These are phyloP conservation scores for Lepeophtheirus salmonis DNA, from an alignment of 1,140 invertebrate genomes.

Conservation along the genomic window DNA sequence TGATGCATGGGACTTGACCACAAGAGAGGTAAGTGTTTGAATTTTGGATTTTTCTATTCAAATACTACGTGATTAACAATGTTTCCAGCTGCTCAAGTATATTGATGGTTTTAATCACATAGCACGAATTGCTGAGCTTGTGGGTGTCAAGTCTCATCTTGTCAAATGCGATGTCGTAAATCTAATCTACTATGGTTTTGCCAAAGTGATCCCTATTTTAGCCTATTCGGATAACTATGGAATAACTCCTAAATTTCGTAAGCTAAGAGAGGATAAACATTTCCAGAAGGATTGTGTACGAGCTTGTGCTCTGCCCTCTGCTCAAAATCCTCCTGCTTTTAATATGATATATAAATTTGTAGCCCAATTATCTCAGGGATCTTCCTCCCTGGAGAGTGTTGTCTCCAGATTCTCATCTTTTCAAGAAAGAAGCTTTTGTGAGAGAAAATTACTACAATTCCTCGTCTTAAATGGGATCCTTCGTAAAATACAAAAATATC, in stretches of 20 bases:
- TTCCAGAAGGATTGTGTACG: neutral
- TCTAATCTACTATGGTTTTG: neutral
- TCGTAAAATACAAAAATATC: conserved; percentile 49
- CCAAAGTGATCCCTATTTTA: neutral
- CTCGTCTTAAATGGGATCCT: conserved; percentile 67
- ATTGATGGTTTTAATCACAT: conserved; percentile 85
- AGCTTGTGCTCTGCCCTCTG: too few relatives aligned
- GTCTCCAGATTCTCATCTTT: neutral
- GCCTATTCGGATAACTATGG: neutral
- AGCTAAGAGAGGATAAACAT: neutral
- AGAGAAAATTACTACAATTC: conserved; percentile 73
- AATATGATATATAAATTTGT: neutral
- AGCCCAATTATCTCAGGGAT: neutral
- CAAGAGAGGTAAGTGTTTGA: conserved; percentile 38
- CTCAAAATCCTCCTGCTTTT: neutral
- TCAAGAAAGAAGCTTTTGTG: conserved; percentile 36
- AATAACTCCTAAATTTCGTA: neutral
- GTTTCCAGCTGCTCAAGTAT: conserved; percentile 47
- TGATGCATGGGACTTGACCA: conserved; percentile 79
- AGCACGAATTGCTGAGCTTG: conserved; percentile 26
- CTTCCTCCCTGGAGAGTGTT: neutral
- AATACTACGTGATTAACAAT: too few relatives aligned
- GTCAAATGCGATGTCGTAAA: neutral
- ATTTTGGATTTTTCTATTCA: too few relatives aligned
- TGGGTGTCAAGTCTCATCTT: neutral